phyloP scores from a whole-genome alignment of 2,888 invertebrate species.

The Megamerina dolium region DNA sequence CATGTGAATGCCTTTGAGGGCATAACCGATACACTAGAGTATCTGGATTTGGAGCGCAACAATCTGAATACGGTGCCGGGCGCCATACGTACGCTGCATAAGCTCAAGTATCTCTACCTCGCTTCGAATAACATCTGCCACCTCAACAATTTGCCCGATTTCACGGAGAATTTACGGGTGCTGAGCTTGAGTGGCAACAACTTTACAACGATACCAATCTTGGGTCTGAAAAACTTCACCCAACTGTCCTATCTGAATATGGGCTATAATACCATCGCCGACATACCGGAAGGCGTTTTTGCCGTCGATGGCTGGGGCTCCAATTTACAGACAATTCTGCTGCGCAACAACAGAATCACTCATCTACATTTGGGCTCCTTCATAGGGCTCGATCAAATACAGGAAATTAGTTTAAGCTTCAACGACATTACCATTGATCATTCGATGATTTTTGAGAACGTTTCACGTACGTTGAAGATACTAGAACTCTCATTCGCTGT shows the following conservation, averaged over 20 bases:
- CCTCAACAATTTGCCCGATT: constrained; percentile 56
- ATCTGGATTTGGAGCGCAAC: constrained; percentile 78
- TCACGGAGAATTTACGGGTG: constrained; percentile 59
- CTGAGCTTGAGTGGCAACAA: constrained; percentile 77
- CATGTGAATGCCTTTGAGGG: constrained; percentile 69
- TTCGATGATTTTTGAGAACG: constrained; percentile 70
- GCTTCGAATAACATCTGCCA: constrained; percentile 70
- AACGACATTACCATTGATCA: constrained; percentile 81
- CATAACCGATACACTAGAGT: constrained; percentile 68
- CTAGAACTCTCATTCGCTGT: constrained; percentile 82
- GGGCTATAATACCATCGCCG: constrained; percentile 79
- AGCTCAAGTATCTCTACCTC: constrained; percentile 73
- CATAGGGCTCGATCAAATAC: constrained; percentile 66
- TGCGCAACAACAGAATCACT: constrained; percentile 78
- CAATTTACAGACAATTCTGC: constrained; percentile 70
- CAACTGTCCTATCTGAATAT: constrained; percentile 80
- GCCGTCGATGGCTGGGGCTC: constrained; percentile 62
- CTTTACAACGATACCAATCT: constrained; percentile 65
- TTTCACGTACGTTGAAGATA: constrained; percentile 70
- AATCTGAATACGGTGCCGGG: constrained; percentile 63
- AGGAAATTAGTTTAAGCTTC: constrained; percentile 85
- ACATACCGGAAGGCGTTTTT: constrained; percentile 72
- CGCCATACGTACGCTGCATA: constrained; percentile 61
- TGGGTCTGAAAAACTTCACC: constrained; percentile 64
- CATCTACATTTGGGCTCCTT: constrained; percentile 67